phyloP scores from a whole-genome alignment of 2,113 vertebrate genomes.

The Silurus glanis region DNA sequence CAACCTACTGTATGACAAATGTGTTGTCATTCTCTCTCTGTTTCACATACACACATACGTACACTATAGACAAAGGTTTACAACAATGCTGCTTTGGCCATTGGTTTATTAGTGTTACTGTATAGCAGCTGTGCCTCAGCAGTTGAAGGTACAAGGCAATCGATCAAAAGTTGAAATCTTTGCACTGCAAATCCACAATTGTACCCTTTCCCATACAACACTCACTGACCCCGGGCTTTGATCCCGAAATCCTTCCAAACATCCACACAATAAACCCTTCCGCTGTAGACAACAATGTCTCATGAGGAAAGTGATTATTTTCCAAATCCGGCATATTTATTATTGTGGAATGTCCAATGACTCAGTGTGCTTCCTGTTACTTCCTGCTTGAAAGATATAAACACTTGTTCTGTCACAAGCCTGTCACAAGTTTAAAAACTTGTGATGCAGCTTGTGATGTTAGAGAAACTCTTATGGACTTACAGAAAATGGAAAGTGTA shows the following conservation, averaged over 20 bases:
- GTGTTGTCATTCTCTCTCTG: neutral
- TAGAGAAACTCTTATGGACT: no score
- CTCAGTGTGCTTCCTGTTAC: no score
- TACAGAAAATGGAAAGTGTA: no score
- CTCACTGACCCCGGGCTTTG: neutral
- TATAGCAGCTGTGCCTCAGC: neutral
- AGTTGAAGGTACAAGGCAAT: neutral
- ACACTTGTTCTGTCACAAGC: no score
- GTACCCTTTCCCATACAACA: conserved; percentile 8
- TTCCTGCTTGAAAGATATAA: no score
- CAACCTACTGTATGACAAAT: neutral
- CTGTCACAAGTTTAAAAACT: no score
- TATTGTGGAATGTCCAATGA: no score
- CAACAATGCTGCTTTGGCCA: neutral
- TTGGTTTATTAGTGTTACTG: neutral
- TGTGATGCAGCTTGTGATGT: no score
- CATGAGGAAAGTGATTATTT: no score
- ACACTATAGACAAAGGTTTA: conserved; percentile 2
- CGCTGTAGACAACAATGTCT: neutral
- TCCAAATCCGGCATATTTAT: no score
- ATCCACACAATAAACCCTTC: neutral
- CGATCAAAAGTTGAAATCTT: neutral
- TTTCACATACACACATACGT: neutral
- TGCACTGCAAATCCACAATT: neutral
- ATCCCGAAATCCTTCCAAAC: neutral